A percentile compares a stretch with the other conserved stretches of the same genome.
Evolutionary conservation across 2,113 vertebrate species (phyloP).

Genomic region (Catharus minimus): DNA sequence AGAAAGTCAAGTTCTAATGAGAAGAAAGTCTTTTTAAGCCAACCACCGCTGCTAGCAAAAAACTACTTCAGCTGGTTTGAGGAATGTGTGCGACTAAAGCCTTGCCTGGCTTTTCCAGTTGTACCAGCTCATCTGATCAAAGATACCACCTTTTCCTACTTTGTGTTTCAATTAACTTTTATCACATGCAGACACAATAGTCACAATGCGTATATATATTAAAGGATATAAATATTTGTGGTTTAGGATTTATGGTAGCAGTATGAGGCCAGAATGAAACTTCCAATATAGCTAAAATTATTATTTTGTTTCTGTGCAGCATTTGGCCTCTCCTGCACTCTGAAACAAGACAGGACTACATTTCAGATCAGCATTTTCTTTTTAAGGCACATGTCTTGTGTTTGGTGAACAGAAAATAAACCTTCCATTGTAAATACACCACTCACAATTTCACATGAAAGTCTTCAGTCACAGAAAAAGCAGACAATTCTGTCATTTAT

Average conservation of each 20-base stretch:
- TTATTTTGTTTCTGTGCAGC: not conserved
- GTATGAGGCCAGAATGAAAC: not conserved
- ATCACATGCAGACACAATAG: not conserved
- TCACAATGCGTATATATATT: not conserved
- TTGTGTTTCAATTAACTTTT: slow-evolving; percentile 28
- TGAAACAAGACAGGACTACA: not conserved
- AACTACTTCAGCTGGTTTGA: not conserved
- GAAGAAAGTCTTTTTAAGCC: not conserved
- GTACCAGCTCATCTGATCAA: slow-evolving; percentile 12
- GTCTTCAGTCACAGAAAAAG: not conserved
- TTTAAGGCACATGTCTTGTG: not conserved
- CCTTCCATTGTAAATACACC: not conserved
- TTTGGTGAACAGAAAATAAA: not conserved
- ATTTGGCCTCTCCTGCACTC: not conserved
- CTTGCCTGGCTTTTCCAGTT: slow-evolving; percentile 28
- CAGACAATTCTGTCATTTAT: not conserved
- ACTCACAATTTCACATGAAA: not conserved
- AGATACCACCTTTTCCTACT: slow-evolving; percentile 1
- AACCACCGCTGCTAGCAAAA: not conserved
- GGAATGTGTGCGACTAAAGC: not conserved
- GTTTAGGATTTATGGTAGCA: not conserved
- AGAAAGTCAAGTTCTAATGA: not conserved
- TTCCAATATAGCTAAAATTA: not conserved
- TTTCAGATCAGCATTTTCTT: not conserved
- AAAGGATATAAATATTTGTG: not conserved